These are phyloP conservation scores for Eulimnadia texana DNA, from an alignment of 1,140 invertebrate genomes.

Conservation along the genomic window DNA sequence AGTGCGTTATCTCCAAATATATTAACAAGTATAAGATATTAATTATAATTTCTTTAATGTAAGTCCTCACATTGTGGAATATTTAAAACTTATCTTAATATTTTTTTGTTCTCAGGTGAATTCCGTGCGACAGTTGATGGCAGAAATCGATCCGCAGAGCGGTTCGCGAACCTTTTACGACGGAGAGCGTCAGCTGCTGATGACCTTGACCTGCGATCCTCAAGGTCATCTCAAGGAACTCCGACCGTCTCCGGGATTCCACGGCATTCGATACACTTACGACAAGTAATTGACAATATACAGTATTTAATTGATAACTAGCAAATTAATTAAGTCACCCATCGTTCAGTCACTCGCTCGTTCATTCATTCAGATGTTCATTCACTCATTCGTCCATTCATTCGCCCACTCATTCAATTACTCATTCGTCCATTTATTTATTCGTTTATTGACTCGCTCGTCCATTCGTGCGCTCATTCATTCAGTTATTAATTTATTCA, in stretches of 20 bases:
- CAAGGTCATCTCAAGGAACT: slow-evolving; percentile 68
- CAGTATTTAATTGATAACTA: background rate
- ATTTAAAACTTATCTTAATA: background rate
- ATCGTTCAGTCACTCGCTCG: no score
- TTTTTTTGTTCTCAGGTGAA: background rate
- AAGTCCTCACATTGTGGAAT: background rate
- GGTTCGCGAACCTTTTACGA: slow-evolving; percentile 80
- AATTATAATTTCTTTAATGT: no score
- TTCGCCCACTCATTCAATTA: no score
- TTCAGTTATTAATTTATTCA: no score
- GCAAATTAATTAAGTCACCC: no score
- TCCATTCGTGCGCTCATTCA: no score
- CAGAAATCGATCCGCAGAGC: slow-evolving; percentile 78
- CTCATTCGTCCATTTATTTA: no score
- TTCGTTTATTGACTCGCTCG: no score
- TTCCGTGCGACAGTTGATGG: slow-evolving; percentile 37
- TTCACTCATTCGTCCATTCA: no score
- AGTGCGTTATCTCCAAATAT: no score
- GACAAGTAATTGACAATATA: slow-evolving; percentile 39
- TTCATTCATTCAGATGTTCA: no score
- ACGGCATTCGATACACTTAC: slow-evolving; percentile 54
- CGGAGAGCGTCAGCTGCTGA: slow-evolving; percentile 56
- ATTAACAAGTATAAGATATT: no score
- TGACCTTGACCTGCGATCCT: slow-evolving; percentile 73
- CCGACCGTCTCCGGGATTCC: slow-evolving; percentile 47